phyloP scores from a whole-genome alignment of 2,888 invertebrate species.

The Hymenopus coronatus region DNA sequence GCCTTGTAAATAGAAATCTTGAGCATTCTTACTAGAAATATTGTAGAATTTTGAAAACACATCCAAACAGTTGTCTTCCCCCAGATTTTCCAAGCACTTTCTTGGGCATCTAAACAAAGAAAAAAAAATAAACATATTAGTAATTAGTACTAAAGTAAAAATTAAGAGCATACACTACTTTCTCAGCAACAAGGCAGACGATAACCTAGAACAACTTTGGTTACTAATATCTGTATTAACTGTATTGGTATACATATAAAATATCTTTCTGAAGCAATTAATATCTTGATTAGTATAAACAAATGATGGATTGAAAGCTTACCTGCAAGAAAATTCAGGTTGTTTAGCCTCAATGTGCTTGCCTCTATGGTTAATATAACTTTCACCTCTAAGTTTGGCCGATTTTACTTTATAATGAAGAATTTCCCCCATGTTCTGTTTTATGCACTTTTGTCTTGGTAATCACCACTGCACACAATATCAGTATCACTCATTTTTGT shows the following conservation, averaged over 20 bases:
- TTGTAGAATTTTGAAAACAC: neutral
- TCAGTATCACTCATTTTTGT: no score
- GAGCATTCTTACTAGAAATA: neutral
- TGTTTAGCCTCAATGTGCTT: neutral
- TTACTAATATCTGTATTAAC: no score
- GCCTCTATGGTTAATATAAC: no score
- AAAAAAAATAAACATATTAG: neutral
- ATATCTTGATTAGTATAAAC: neutral
- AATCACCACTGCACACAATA: no score
- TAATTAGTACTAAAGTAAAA: neutral
- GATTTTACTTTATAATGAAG: no score
- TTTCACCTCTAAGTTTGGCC: no score
- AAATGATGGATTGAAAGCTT: neutral
- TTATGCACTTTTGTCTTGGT: no score
- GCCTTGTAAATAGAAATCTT: neutral
- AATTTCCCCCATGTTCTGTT: no score
- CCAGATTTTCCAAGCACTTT: conserved; percentile 6
- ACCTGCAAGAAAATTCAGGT: no score
- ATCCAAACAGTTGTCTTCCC: neutral
- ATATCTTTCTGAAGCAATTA: neutral
- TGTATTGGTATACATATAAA: neutral
- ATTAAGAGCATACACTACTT: neutral
- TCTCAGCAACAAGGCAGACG: no score
- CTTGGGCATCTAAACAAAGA: conserved; percentile 1
- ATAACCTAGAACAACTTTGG: no score